These are phyloP conservation scores for Araneus ventricosus DNA, from an alignment of 1,140 invertebrate species.

Conservation along the genomic window DNA sequence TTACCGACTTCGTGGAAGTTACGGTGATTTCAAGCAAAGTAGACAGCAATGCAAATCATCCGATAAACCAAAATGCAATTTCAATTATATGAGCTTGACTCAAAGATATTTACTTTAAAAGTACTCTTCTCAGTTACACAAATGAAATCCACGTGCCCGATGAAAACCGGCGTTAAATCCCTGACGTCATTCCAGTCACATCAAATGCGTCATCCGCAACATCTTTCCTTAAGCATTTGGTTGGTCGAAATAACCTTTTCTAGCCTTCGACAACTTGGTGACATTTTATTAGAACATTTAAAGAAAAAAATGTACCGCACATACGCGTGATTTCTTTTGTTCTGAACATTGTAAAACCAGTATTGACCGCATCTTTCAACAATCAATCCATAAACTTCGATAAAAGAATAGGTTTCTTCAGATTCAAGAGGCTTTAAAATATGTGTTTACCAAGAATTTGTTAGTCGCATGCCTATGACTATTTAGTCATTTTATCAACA, in stretches of 20 bases:
- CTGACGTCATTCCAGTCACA: not conserved
- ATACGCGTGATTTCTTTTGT: not conserved
- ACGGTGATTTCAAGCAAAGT: not conserved
- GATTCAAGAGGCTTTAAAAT: no score
- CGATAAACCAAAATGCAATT: not conserved
- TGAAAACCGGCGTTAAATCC: not conserved
- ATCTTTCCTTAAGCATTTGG: not conserved
- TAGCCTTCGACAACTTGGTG: not conserved
- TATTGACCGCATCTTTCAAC: not conserved
- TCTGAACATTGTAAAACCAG: not conserved
- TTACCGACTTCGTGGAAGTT: not conserved
- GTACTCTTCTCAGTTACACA: not conserved
- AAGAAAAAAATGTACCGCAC: not conserved
- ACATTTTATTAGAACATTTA: conserved; percentile 22
- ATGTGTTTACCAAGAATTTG: no score
- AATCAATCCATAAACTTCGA: not conserved
- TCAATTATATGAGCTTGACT: not conserved
- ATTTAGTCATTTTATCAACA: no score
- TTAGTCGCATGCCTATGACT: no score
- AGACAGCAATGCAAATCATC: not conserved
- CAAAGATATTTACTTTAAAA: not conserved
- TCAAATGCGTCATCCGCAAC: not conserved
- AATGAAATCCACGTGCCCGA: not conserved
- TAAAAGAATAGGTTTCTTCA: not conserved
- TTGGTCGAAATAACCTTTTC: not conserved